Evolutionary conservation across 2,888 invertebrate species (phyloP), one percentile per base, ranked within the genome.

Genomic region (Rhagophthalmus giganteus): DNA sequence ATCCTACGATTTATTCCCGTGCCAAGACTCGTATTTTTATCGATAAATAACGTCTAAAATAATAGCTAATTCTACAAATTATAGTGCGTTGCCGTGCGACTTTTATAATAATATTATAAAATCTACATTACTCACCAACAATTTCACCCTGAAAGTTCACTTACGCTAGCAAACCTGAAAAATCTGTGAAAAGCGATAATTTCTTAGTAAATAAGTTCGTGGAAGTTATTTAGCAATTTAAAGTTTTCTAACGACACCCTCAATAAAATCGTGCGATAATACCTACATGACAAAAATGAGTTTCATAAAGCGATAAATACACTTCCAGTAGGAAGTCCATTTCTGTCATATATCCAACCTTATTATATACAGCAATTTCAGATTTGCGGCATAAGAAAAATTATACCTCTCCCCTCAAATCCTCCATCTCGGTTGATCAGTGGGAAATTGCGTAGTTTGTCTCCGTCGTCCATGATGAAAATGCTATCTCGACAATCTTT

Each of bases 401-500:
- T 69, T 69, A 63, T 66, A 65, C 67, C 65, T 66, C 66, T 64
- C 64, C 64, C 64, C 68, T 68, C 58, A 56, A 52, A 54, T 54
- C 41, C 54, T 54, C 55, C 56, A 42, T 65, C 61, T 63, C 57
- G 37, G 40, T 65, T 57, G 48, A 45, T 51, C 59, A 67, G 63
- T 68, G 70, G 37, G 28, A 33, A 33, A 31, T 70, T 71, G 71
- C 69, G 71, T 73, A 45, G 38, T 50, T 54, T 54, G 73, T 78
- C 75, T 74, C 71, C 65, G 65, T 73, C 68, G 63, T 66, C 67
- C 70, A 72, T 78, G 79, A 80, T 79, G 77, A 79, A 78, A 77
- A 73, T 76, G 77, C 79, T 81, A 80, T 80, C 81, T 76, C 78
- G 75, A 75, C 77, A 76, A 81, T 81, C 81, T 81, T 80, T 80